Conservation (phyloP, 2,797 vertebrate genomes). For the Myripristis murdjan region DNA sequence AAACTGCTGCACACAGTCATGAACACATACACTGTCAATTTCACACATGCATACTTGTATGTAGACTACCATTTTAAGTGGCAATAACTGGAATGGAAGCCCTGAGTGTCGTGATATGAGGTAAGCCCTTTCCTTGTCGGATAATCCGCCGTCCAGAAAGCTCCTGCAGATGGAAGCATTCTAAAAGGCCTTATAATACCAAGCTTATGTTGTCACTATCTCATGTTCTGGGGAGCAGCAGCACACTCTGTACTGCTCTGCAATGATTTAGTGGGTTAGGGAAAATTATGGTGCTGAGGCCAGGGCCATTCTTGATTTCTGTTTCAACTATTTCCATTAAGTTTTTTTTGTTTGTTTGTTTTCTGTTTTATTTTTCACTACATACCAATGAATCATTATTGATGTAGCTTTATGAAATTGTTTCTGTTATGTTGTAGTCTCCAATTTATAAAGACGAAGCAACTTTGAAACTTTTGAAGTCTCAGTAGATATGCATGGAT, state of each 20-base stretch:
- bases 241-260: slow-evolving; percentile 64
- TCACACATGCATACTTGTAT: slow-evolving; percentile 40
- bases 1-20: slow-evolving; percentile 32
- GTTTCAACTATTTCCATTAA: slow-evolving; percentile 43
- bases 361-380: slow-evolving; percentile 4
- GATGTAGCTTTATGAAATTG: slow-evolving; percentile 20
- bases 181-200: slow-evolving; percentile 85
- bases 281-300: slow-evolving; percentile 60
- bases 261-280: slow-evolving; percentile 67
- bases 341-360: too few species aligned
- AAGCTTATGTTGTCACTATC: slow-evolving; percentile 87
- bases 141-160: slow-evolving; percentile 86
- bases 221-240: slow-evolving; percentile 74
- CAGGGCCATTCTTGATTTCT: slow-evolving; percentile 49
- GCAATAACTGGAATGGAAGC: slow-evolving; percentile 72
- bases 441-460: slow-evolving; percentile 20
- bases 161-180: slow-evolving; percentile 86
- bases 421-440: slow-evolving; percentile 20
- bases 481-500: slow-evolving; percentile 5
- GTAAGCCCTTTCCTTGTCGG: slow-evolving; percentile 86
- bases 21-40: slow-evolving; percentile 40
- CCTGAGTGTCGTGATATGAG: slow-evolving; percentile 79
- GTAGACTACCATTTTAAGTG: slow-evolving; percentile 74
- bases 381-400: slow-evolving; percentile 15
- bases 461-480: slow-evolving; percentile 14